Base-by-base conservation (phyloP, 2,797 vertebrate genomes). In the Serranus cabrilla region DNA sequence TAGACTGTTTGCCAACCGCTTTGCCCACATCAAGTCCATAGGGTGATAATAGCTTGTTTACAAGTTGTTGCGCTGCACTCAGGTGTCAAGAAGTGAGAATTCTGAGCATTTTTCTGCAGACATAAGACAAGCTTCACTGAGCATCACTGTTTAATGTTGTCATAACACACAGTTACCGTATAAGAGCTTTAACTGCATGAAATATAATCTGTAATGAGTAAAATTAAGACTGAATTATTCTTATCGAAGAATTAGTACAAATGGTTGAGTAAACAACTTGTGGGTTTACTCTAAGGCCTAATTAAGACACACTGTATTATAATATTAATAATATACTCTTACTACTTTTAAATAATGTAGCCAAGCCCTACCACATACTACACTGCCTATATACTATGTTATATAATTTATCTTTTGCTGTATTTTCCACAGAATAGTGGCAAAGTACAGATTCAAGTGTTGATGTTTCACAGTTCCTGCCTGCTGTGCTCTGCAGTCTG, bases 391-490 rank as follows among this genome's bases (percentile, higher is more conserved):
- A 42, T 37, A 5, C 34, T 6, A 18, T 6, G 7, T 43, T 51
- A 17, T 23, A 31, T 46, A 42, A 57, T 51, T 20, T 11, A 12
- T 58, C 13, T 51, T 14, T 6, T 18, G n/a, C 47, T 43, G 13
- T 52, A 8, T 47, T 49, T 49, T 45, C 23, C 46, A 13, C 46
- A 23, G 4, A 46, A 5, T 7, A 47, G 25, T 45, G 58, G 16
- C 37, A 52, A 18, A 52, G 64, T 21, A 20, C 51, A 47, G 54
- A 20, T 23, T 67, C 18, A 16, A 57, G 20, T 59, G 52, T 45
- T 31, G 31, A 55, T 16, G 63, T 68, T 43, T 68, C 45, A 72
- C 45, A 45, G 55, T 55, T 59, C 23, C 47, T 73, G 50, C 74
- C 42, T 40, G 67, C 57, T 58, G 52, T 43, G 63, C 39, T 10